Conservation (phyloP, 2,797 vertebrate species). For the Neostethus bicornis region DNA sequence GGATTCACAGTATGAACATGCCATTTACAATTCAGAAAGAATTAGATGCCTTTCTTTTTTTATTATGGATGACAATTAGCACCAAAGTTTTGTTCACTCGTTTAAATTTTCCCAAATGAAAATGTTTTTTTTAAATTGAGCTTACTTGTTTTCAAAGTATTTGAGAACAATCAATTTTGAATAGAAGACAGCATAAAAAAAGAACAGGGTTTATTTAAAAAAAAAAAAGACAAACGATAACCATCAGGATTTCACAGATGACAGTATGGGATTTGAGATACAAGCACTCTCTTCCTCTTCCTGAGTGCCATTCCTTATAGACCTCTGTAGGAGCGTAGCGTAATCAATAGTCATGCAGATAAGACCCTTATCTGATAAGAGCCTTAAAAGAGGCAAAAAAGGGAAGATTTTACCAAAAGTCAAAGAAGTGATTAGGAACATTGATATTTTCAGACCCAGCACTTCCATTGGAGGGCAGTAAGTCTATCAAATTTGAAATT, state of each 20-base stretch:
- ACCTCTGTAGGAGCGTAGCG: constrained; percentile 52
- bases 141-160: too few relatives aligned
- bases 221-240: constrained; percentile 57
- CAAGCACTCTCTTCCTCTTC: constrained; percentile 68
- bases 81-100: constrained; percentile 39
- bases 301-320: constrained; percentile 59
- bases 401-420: constrained; percentile 45
- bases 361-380: constrained; percentile 80
- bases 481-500: neutral
- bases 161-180: too few relatives aligned
- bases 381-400: constrained; percentile 48
- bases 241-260: constrained; percentile 64
- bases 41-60: constrained; percentile 57
- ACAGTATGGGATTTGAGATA: constrained; percentile 62
- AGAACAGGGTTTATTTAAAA: too few relatives aligned
- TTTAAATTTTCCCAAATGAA: constrained; percentile 24
- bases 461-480: constrained; percentile 14
- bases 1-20: constrained; percentile 70
- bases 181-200: constrained; percentile 13
- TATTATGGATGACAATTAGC: constrained; percentile 58
- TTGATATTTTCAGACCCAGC: constrained; percentile 43
- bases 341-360: constrained; percentile 79
- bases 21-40: constrained; percentile 64
- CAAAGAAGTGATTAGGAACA: constrained; percentile 57
- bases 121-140: too few relatives aligned